Evolutionary conservation across 2,888 invertebrate species (phyloP), one percentile per base, ranked within the genome.

Genomic region (Acleris laterana): DNA sequence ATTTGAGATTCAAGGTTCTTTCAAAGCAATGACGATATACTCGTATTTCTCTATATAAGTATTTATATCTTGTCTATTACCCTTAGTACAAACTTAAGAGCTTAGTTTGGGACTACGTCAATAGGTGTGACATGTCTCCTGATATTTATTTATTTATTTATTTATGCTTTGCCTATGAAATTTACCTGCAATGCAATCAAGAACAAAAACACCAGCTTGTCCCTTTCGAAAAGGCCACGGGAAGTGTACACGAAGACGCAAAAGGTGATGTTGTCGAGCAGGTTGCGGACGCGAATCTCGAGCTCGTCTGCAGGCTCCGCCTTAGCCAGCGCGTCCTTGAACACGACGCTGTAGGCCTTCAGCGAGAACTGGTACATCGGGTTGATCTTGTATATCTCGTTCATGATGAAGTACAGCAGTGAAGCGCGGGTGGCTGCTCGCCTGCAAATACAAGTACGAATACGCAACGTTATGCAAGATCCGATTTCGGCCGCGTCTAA

Each of bases 361-460:
- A 99, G 89, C 0, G 98, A 98, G 90, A 99, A 99, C 85, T 98
- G 98, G 87, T 99, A 99, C 82, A 99, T 97, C 52, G 97, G 97
- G 87, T 98, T 98, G 77, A 99, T 98, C 87, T 97, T 97, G 89
- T 96, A 95, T 58, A 99, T 88, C 78, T 99, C 98, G 81, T 98
- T 98, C 68, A 99, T 92, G 69, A 98, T 97, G 84, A 99, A 99
- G 86, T 99, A 99, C 1, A 99, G 93, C 0, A 99, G 94, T 0
- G 98, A 98, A 0, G 98, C 98, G 68, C 98, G 90, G 0, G 95
- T 94, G 0, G 98, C 98, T 1, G 97, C 98, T 6, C 96, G 95
- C 70, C 95, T 93, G 79, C n/a, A 68, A 50, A 53, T 58, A 64
- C 63, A 38, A 38, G 38, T 11, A 38, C 11, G 38, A 38, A 13